Conservation (phyloP, 2,888 invertebrate species). For the Drosophila paramelanica region DNA sequence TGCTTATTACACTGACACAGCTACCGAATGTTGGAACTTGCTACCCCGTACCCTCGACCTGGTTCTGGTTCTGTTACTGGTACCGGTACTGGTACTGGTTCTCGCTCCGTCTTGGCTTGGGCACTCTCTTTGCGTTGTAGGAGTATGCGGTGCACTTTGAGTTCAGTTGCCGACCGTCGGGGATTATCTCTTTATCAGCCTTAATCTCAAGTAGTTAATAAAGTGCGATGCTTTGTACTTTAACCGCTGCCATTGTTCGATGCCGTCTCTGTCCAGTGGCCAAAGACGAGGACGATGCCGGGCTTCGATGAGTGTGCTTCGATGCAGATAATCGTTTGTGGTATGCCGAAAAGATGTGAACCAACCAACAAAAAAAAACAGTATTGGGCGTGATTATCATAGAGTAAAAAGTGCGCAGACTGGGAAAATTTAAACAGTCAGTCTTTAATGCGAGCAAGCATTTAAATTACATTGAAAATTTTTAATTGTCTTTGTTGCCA, state of each 20-base stretch:
- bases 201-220: slow-evolving; percentile 85
- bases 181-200: slow-evolving; percentile 84
- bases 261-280: slow-evolving; percentile 43
- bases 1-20: slow-evolving; percentile 82
- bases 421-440: slow-evolving; percentile 26
- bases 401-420: slow-evolving; percentile 40
- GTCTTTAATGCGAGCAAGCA: slow-evolving; percentile 3
- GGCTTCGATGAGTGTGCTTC: slow-evolving; percentile 67
- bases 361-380: slow-evolving; percentile 18
- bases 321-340: slow-evolving; percentile 82
- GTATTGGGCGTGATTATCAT: slow-evolving; percentile 59
- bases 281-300: slow-evolving; percentile 40
- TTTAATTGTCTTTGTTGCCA: slow-evolving; percentile 1
- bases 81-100: not conserved
- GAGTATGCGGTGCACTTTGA: slow-evolving; percentile 67
- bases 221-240: slow-evolving; percentile 84
- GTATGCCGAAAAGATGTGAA: slow-evolving; percentile 73
- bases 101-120: not conserved
- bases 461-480: slow-evolving; percentile 3
- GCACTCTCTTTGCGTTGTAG: slow-evolving; percentile 42
- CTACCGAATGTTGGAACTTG: slow-evolving; percentile 71
- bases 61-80: not conserved
- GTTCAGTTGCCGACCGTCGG: slow-evolving; percentile 68
- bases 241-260: slow-evolving; percentile 77
- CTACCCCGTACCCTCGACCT: slow-evolving; percentile 21